Evolutionary conservation across 2,113 vertebrate genomes (phyloP).

Genomic region (Pungitius pungitius): DNA sequence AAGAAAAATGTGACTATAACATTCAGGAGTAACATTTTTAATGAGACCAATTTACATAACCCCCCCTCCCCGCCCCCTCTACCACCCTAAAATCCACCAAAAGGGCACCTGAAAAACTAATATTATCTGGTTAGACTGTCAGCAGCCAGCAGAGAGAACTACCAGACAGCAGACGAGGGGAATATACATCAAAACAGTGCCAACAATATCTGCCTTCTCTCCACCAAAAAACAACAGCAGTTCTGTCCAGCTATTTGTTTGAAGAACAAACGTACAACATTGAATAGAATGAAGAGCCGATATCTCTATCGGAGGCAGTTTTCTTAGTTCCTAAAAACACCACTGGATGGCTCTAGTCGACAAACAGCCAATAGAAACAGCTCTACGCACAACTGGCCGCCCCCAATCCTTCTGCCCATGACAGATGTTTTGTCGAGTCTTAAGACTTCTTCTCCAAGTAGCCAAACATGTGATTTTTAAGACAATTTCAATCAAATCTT

Average conservation of each 20-base stretch:
- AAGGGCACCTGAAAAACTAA: neutral
- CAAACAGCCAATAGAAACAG: conserved; percentile 45
- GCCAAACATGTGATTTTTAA: neutral
- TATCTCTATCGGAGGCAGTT: neutral
- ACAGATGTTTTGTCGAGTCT: conserved; percentile 30
- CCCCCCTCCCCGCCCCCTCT: too few species aligned
- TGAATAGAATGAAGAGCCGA: neutral
- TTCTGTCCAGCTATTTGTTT: neutral
- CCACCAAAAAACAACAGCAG: neutral
- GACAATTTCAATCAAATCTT: neutral
- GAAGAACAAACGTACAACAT: neutral
- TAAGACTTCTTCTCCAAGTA: neutral
- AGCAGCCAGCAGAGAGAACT: neutral
- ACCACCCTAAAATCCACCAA: neutral
- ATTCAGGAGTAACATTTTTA: neutral
- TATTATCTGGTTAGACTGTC: neutral
- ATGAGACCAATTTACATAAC: neutral
- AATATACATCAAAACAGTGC: neutral
- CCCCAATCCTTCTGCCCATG: neutral
- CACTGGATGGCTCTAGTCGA: conserved; percentile 76
- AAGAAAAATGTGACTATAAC: neutral
- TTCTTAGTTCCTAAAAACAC: conserved; percentile 54
- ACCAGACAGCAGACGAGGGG: neutral
- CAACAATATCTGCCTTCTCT: neutral
- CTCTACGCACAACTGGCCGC: conserved; percentile 14